Evolutionary conservation across 2,888 invertebrate species (phyloP), one percentile per base, ranked within the genome.

Genomic region (Drosophila recens): DNA sequence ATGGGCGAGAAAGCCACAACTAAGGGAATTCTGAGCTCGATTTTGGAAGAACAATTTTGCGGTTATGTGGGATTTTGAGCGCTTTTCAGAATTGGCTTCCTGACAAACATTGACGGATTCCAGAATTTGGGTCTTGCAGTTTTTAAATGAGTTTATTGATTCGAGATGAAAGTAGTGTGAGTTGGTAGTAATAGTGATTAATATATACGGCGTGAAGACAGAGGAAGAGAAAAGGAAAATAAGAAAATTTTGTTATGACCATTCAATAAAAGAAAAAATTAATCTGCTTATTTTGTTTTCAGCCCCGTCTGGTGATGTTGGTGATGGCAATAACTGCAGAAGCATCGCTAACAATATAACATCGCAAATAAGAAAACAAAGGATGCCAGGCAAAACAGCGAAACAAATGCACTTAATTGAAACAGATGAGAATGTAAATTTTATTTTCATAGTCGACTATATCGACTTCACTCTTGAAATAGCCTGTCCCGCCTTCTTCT

Each of bases 191-290:
- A 52, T 23, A 34, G 30, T 33, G 17, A 43, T 40, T 54, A 17
- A 20, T 20, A 43, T 43, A 43, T 11, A 46, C 17, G 46, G 23
- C 27, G 45, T 57, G 17, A 62, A n/a, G 38, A 38, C n/a, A n/a
- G 30, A 54, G 61, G 45, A 78, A 78, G 74, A 75, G 45, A 72
- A 78, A 42, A 61, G 63, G 61, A 68, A 73, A 20, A 68, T 42
- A 78, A 38, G 63, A 67, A 59, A 43, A 57, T 17, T 17, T 42
- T 42, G 10, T 51, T 36, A 20, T 57, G 63, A 45, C 67, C 8
- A 48, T 72, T 30, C 65, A 20, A 42, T 61, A 71, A 65, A 48
- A 9, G 9, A 4, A 40, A 15, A 52, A 52, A 42, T 15, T n/a
- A 40, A 43, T 8, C 9, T 15, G 15, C 40, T 9, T 40, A 15